phyloP scores from a whole-genome alignment of 2,888 invertebrate genomes.

The Drosophila macrothrix region DNA sequence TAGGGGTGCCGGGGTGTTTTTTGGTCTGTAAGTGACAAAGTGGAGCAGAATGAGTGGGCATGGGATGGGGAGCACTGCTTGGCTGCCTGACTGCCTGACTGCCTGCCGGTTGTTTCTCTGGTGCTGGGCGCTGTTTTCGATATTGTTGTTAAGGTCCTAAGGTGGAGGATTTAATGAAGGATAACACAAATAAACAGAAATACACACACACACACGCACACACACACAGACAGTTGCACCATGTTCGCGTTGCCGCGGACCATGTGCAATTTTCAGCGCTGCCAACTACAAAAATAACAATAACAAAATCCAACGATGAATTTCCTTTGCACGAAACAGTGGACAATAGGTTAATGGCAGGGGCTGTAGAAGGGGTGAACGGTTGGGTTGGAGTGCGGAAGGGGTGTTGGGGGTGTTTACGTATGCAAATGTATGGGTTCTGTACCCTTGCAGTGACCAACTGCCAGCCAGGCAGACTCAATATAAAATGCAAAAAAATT shows the following conservation, averaged over 20 bases:
- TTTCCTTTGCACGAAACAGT: constrained; percentile 51
- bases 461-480: background rate
- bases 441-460: background rate
- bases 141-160: constrained; percentile 69
- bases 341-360: constrained; percentile 51
- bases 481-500: background rate
- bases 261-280: constrained; percentile 52
- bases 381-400: background rate
- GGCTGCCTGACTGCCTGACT: constrained; percentile 2
- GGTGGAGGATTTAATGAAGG: constrained; percentile 80
- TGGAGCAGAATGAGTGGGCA: constrained; percentile 31
- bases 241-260: constrained; percentile 32
- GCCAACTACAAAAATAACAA: constrained; percentile 10
- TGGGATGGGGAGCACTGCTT: background rate
- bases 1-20: background rate
- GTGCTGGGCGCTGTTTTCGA: constrained; percentile 58
- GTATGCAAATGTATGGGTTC: background rate
- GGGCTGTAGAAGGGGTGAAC: background rate
- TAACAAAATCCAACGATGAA: constrained; percentile 51
- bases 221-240: constrained; percentile 22
- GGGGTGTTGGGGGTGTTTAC: background rate
- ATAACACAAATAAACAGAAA: constrained; percentile 58
- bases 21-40: constrained; percentile 23
- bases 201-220: constrained; percentile 15
- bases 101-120: constrained; percentile 39